Evolutionary conservation across 2,797 vertebrate genomes (phyloP).

Genomic region (Lepilemur septentrionalis): DNA sequence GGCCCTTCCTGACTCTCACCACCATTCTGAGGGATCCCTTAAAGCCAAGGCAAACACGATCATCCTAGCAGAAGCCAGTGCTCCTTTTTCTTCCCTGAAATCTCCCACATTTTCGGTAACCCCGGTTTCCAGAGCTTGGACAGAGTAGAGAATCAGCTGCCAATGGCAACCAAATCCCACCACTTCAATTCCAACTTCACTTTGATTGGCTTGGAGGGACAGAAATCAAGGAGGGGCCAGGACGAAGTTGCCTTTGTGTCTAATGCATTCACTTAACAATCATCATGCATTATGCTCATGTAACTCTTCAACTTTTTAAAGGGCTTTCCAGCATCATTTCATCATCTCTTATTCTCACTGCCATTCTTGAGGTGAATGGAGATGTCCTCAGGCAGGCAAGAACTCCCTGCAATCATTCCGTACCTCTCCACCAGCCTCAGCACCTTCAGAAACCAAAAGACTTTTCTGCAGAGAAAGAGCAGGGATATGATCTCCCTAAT

Average conservation of each 20-base stretch:
- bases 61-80: background rate
- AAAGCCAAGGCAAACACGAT: background rate
- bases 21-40: background rate
- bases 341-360: background rate
- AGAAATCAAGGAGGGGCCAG: background rate
- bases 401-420: background rate
- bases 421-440: background rate
- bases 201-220: background rate
- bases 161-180: slow-evolving; percentile 25
- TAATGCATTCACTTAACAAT: background rate
- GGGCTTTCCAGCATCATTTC: background rate
- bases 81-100: background rate
- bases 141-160: background rate
- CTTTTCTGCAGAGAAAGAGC: background rate
- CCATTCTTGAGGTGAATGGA: background rate
- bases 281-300: background rate
- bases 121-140: background rate
- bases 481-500: background rate
- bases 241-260: background rate
- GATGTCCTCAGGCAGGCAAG: background rate
- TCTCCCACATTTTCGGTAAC: background rate
- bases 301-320: background rate
- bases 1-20: background rate
- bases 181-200: slow-evolving; percentile 14
- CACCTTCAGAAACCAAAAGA: slow-evolving; percentile 4